These are phyloP conservation scores for Polydrusus cervinus DNA, from an alignment of 2,888 invertebrate genomes.

Conservation along the genomic window DNA sequence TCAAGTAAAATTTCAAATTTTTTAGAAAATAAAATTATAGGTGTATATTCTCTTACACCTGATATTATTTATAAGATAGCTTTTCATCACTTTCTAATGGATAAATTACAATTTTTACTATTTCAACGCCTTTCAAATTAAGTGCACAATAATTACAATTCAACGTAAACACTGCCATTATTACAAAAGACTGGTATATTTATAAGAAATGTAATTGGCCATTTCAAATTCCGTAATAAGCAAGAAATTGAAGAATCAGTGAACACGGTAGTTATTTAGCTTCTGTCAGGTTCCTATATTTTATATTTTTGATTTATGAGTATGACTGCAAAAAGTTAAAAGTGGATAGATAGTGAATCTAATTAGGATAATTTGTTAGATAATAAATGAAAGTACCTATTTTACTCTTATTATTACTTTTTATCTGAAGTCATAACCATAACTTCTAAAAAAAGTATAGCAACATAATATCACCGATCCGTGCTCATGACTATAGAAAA, in stretches of 20 bases:
- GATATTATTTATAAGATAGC: background rate
- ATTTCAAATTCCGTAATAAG: conserved; percentile 4
- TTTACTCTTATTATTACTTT: background rate
- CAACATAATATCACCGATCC: too few relatives aligned
- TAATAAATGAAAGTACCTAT: background rate
- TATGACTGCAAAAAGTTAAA: background rate
- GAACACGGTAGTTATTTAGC: conserved; percentile 17
- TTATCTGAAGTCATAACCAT: too few relatives aligned
- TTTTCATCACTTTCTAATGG: conserved; percentile 2
- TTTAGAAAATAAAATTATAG: background rate
- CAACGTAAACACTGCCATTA: background rate
- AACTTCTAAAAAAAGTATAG: too few relatives aligned
- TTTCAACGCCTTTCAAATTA: conserved; percentile 19
- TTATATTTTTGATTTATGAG: conserved; percentile 14
- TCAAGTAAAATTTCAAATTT: background rate
- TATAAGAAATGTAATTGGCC: background rate
- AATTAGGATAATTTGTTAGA: background rate
- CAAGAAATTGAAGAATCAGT: conserved; percentile 9
- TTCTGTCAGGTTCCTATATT: conserved; percentile 1
- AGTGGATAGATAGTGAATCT: too few relatives aligned
- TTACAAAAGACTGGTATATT: conserved; percentile 11
- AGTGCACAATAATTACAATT: conserved; percentile 14
- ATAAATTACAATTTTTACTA: background rate
- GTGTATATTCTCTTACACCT: background rate
- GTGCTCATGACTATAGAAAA: too few relatives aligned